Conservation (phyloP, 2,888 invertebrate genomes). For the Theodoxus fluviatilis region DNA sequence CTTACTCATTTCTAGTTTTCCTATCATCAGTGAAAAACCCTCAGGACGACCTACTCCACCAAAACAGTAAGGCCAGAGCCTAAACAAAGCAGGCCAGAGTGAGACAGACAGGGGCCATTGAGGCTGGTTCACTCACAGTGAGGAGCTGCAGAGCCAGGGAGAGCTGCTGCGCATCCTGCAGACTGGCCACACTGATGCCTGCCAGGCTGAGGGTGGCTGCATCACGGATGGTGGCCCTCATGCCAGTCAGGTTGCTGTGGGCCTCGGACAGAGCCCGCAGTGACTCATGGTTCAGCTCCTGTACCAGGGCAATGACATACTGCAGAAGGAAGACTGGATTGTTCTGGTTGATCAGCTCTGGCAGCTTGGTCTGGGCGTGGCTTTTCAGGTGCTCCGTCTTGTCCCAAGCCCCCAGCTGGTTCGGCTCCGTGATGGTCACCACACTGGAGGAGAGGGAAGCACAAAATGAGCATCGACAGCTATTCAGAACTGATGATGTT, state of each 20-base stretch:
- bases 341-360: conserved; percentile 40
- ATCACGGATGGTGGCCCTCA: conserved; percentile 41
- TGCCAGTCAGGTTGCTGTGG: conserved; percentile 3
- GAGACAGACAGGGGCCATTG: too few species aligned
- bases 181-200: conserved; percentile 37
- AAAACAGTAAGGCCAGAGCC: background rate
- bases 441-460: conserved; percentile 31
- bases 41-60: background rate
- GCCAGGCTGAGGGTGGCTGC: conserved; percentile 38
- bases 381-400: conserved; percentile 36
- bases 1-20: too few species aligned
- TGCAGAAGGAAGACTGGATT: conserved; percentile 44
- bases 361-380: conserved; percentile 34
- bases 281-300: conserved; percentile 46
- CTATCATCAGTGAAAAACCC: background rate
- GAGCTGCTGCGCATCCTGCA: conserved; percentile 42
- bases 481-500: too few species aligned
- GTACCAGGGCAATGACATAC: conserved; percentile 42
- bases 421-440: conserved; percentile 31
- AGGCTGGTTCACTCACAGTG: conserved; percentile 48
- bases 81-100: too few species aligned
- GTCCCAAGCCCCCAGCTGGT: conserved; percentile 27
- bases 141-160: conserved; percentile 41
- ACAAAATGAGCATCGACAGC: too few species aligned
- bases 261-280: conserved; percentile 24